phyloP scores from a whole-genome alignment of 2,888 invertebrate species.

The Leptinotarsa peninsularis region DNA sequence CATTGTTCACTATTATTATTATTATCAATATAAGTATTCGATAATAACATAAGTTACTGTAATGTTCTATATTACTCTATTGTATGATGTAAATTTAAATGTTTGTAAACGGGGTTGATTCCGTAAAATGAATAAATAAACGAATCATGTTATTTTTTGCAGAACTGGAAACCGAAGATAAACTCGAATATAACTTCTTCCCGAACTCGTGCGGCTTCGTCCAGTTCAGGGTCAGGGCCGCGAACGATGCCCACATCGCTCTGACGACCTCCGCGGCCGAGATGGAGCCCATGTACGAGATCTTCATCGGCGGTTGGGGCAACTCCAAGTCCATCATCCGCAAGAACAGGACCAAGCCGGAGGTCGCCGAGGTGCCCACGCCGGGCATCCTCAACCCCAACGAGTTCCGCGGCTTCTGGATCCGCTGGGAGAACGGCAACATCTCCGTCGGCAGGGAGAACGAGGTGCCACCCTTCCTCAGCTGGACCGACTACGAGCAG shows the following conservation, averaged over 20 bases:
- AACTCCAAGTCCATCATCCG: conserved; percentile 87
- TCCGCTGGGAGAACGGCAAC: conserved; percentile 76
- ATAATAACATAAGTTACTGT: too few relatives aligned
- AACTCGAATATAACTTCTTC: conserved; percentile 85
- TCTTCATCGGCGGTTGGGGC: conserved; percentile 91
- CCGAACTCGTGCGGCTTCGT: conserved; percentile 77
- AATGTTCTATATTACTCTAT: too few relatives aligned
- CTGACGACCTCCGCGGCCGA: conserved; percentile 79
- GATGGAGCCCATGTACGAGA: conserved; percentile 83
- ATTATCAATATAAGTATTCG: too few relatives aligned
- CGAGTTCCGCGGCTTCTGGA: conserved; percentile 87
- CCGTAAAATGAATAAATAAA: not conserved
- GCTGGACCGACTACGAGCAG: conserved; percentile 78
- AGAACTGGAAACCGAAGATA: conserved; percentile 85
- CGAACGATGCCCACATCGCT: conserved; percentile 88
- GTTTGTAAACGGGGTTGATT: too few relatives aligned
- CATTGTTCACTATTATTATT: too few relatives aligned
- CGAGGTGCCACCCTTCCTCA: conserved; percentile 82
- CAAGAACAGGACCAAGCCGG: conserved; percentile 75
- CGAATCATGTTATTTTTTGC: conserved; percentile 57
- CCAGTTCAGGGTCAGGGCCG: conserved; percentile 82
- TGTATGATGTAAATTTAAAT: too few relatives aligned
- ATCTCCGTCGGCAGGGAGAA: conserved; percentile 64
- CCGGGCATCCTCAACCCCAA: conserved; percentile 78
- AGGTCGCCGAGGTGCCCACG: conserved; percentile 72